Percentiles rank a stretch among this genome's conserved stretches.
Evolutionary conservation across 1,140 invertebrate genomes (phyloP).

Genomic region (Kradibia gibbosae): DNA sequence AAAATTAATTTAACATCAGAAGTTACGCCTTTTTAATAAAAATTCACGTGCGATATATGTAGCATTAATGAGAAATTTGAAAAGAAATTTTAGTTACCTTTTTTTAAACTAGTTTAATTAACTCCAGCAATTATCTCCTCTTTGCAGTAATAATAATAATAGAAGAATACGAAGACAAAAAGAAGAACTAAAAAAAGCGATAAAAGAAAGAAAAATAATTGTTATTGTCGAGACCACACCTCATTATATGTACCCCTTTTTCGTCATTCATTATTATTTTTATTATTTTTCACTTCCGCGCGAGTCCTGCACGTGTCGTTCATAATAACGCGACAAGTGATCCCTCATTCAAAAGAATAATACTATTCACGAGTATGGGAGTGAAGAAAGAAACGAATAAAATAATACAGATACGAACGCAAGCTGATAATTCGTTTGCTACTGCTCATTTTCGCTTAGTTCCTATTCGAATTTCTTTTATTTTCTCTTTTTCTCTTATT

Average conservation of each 20-base stretch:
- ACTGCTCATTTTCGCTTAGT: slow-evolving; percentile 21
- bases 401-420: background rate
- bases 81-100: background rate
- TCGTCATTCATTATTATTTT: background rate
- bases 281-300: slow-evolving; percentile 14
- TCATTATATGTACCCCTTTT: slow-evolving; percentile 2
- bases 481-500: background rate
- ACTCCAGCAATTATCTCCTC: slow-evolving; percentile 18
- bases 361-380: background rate
- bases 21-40: slow-evolving; percentile 4
- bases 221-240: background rate
- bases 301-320: background rate
- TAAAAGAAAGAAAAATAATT: slow-evolving; percentile 41
- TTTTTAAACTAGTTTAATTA: slow-evolving; percentile 23
- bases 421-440: background rate
- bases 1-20: slow-evolving; percentile 3
- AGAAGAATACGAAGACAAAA: background rate
- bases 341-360: background rate
- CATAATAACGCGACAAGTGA: background rate
- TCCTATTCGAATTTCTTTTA: background rate
- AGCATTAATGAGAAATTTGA: slow-evolving; percentile 14
- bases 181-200: background rate
- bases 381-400: background rate
- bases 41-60: background rate
- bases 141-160: background rate